Percentiles rank a stretch among this genome's conserved stretches.
These are phyloP conservation scores for Ahaetulla prasina DNA, from an alignment of 2,113 vertebrate genomes.

Conservation along the genomic window DNA sequence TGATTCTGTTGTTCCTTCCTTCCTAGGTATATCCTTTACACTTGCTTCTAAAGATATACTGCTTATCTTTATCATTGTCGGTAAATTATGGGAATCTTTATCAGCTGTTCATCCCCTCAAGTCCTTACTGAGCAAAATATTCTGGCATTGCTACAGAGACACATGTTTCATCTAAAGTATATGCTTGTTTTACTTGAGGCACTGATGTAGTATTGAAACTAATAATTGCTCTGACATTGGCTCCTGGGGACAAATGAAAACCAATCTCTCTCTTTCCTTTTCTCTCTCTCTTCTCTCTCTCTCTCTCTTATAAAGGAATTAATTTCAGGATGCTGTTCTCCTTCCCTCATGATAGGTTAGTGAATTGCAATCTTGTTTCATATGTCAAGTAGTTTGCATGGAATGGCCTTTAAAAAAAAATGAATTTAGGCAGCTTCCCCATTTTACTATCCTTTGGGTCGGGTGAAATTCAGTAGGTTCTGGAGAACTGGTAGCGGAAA, in stretches of 20 bases:
- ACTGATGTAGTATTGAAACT: constrained; percentile 37
- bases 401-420: background rate
- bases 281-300: background rate
- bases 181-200: constrained; percentile 55
- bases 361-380: background rate
- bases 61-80: constrained; percentile 43
- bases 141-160: constrained; percentile 54
- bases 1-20: constrained; percentile 23
- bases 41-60: constrained; percentile 39
- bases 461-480: no score
- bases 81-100: constrained; percentile 37
- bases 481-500: no score
- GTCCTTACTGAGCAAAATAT: constrained; percentile 23
- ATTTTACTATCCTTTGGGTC: background rate
- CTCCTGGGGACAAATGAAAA: constrained; percentile 40
- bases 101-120: constrained; percentile 51
- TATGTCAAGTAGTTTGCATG: background rate
- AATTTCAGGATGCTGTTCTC: constrained; percentile 34
- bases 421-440: background rate
- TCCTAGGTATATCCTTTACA: constrained; percentile 37
- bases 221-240: constrained; percentile 47
- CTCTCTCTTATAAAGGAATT: constrained; percentile 28
- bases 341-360: background rate
- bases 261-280: constrained; percentile 36
- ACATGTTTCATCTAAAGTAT: constrained; percentile 46